Conservation (phyloP, 2,888 invertebrate species). For the Coleophora flavipennella region DNA sequence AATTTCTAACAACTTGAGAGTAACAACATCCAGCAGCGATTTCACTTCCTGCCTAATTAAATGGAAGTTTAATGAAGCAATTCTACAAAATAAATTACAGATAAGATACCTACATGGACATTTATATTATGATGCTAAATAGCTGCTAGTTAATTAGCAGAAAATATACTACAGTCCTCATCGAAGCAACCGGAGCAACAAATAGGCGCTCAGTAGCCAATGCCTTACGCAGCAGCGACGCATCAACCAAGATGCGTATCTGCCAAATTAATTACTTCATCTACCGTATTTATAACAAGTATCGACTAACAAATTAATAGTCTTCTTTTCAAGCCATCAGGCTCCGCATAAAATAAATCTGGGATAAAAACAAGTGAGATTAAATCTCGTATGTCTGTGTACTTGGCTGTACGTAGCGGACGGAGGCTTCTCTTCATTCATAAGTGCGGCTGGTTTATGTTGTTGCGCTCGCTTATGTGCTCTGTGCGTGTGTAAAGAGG, state of each 20-base stretch:
- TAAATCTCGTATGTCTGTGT: conserved; percentile 32
- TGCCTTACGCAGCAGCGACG: conserved; percentile 13
- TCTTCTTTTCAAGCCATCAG: conserved; percentile 54
- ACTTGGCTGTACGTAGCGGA: conserved; percentile 15
- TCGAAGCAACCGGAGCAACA: neutral
- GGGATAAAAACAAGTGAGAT: conserved; percentile 67
- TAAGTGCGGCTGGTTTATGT: conserved; percentile 52
- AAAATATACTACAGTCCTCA: too few species aligned
- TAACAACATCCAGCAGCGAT: too few species aligned
- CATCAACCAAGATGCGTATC: conserved; percentile 49
- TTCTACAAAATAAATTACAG: too few species aligned
- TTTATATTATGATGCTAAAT: too few species aligned
- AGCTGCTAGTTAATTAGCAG: too few species aligned
- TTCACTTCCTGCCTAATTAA: too few species aligned
- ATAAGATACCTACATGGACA: too few species aligned
- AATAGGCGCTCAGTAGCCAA: too few species aligned
- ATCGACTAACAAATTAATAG: conserved; percentile 62
- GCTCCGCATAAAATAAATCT: conserved; percentile 66
- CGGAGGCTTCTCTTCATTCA: conserved; percentile 54
- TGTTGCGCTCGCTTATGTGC: conserved; percentile 22
- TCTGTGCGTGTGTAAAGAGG: conserved; percentile 16
- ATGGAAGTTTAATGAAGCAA: too few species aligned
- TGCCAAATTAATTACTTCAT: conserved; percentile 59
- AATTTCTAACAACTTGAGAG: too few species aligned
- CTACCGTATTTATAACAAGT: conserved; percentile 50